A percentile compares a stretch with the other conserved stretches of the same genome.
Conservation (phyloP, 2,797 vertebrate genomes). For the Clarias laeviceps region DNA sequence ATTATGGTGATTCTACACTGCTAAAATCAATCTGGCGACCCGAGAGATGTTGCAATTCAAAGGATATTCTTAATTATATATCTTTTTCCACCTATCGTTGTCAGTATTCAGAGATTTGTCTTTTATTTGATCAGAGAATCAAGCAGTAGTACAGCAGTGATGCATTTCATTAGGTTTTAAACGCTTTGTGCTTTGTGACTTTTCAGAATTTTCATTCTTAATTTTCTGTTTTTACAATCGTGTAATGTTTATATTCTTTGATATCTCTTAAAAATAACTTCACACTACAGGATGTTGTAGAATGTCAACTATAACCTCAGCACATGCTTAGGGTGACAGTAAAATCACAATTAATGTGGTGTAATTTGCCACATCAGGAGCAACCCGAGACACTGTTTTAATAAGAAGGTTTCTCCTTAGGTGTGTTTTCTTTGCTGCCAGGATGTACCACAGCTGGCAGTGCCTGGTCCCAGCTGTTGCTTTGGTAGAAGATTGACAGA, state of each 20-base stretch:
- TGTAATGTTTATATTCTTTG: background rate
- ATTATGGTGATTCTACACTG: conserved; percentile 28
- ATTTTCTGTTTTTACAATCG: background rate
- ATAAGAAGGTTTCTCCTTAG: conserved; percentile 20
- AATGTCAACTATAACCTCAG: background rate
- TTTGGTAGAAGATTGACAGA: conserved; percentile 53
- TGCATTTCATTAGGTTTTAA: conserved; percentile 16
- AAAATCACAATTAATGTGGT: conserved; percentile 5
- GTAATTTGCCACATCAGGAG: background rate
- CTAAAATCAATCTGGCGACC: conserved; percentile 14
- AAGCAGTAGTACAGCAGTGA: background rate
- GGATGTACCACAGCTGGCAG: conserved; percentile 14
- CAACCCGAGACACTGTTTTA: conserved; percentile 7
- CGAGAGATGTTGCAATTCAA: conserved; percentile 4
- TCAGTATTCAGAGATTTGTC: background rate
- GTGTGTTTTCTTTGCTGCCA: conserved; percentile 42
- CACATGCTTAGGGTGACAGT: background rate
- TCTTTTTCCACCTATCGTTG: background rate
- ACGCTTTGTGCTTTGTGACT: background rate
- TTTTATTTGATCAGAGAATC: conserved; percentile 7
- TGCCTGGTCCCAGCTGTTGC: conserved; percentile 42
- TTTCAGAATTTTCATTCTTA: conserved; percentile 4
- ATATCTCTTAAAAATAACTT: background rate
- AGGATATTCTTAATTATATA: conserved; percentile 11
- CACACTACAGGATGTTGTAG: background rate